Conservation (phyloP, 2,797 vertebrate species). For the Aulostomus chinensis region DNA sequence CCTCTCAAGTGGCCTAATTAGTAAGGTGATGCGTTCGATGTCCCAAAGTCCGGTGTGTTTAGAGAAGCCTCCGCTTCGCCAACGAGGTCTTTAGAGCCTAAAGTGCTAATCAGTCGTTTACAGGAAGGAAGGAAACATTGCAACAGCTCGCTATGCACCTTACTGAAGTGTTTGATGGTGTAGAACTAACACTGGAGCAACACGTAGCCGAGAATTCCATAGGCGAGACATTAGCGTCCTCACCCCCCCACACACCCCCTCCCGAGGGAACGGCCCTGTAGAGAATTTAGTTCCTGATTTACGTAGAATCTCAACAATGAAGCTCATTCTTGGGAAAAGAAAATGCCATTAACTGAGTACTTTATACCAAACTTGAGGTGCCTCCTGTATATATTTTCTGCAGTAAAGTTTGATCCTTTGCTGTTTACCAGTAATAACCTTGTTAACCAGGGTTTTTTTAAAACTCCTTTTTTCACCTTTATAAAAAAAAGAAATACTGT, state of each 20-base stretch:
- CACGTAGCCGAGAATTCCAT: slow-evolving; percentile 32
- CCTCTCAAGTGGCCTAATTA: slow-evolving; percentile 31
- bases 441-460: slow-evolving; percentile 77
- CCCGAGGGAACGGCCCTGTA: slow-evolving; percentile 6
- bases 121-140: slow-evolving; percentile 61
- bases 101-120: slow-evolving; percentile 69
- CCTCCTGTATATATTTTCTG: slow-evolving; percentile 83
- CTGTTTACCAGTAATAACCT: slow-evolving; percentile 75
- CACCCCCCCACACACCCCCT: slow-evolving; percentile 5
- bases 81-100: slow-evolving; percentile 55
- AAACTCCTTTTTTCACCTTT: slow-evolving; percentile 72
- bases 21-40: slow-evolving; percentile 9
- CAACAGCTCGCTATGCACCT: slow-evolving; percentile 83
- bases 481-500: slow-evolving; percentile 72
- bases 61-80: slow-evolving; percentile 46
- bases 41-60: slow-evolving; percentile 41
- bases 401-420: slow-evolving; percentile 68
- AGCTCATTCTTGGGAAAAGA: slow-evolving; percentile 36
- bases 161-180: slow-evolving; percentile 58
- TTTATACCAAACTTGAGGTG: slow-evolving; percentile 84
- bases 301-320: slow-evolving; percentile 25
- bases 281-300: slow-evolving; percentile 31
- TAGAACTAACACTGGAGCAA: slow-evolving; percentile 60
- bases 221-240: slow-evolving; percentile 26
- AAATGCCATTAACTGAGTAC: slow-evolving; percentile 66